Conservation (phyloP, 2,113 vertebrate genomes). For the Ammodytes dubius region DNA sequence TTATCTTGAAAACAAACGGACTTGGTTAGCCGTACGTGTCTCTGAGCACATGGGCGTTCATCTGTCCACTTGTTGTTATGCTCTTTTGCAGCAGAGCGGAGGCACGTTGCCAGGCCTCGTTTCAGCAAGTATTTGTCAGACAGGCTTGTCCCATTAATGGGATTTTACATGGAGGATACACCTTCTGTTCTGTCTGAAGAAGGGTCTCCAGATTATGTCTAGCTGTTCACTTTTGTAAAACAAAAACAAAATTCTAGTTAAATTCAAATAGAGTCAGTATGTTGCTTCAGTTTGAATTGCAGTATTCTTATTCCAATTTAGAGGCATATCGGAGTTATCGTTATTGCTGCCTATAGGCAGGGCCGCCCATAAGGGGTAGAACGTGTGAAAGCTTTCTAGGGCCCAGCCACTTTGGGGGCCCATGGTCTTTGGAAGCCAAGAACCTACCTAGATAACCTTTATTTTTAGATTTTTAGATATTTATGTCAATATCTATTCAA, state of each 20-base stretch:
- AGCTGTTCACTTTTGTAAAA: not conserved
- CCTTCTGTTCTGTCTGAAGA: not conserved
- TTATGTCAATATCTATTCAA: too few species aligned
- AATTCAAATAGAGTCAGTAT: not conserved
- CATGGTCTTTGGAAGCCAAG: too few species aligned
- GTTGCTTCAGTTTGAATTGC: too few species aligned
- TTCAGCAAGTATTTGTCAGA: slow-evolving; percentile 19
- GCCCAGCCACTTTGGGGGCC: too few species aligned
- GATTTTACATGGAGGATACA: not conserved
- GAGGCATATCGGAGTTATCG: not conserved
- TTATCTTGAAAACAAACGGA: slow-evolving; percentile 53
- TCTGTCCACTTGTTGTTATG: slow-evolving; percentile 44
- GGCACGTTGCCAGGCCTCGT: slow-evolving; percentile 43
- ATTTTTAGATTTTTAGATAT: too few species aligned
- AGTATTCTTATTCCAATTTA: not conserved
- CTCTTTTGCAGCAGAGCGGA: slow-evolving; percentile 33
- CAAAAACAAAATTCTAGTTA: not conserved
- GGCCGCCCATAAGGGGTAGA: too few species aligned
- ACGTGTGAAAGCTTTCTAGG: too few species aligned
- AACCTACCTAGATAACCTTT: too few species aligned
- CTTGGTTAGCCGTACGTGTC: slow-evolving; percentile 21
- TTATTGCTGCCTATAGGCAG: too few species aligned
- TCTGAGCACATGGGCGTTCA: not conserved
- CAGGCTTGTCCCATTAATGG: not conserved
- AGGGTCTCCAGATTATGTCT: not conserved